Evolutionary conservation across 2,888 invertebrate genomes (phyloP), one percentile per base, ranked within the genome.

Genomic region (Tenthredo amoena): DNA sequence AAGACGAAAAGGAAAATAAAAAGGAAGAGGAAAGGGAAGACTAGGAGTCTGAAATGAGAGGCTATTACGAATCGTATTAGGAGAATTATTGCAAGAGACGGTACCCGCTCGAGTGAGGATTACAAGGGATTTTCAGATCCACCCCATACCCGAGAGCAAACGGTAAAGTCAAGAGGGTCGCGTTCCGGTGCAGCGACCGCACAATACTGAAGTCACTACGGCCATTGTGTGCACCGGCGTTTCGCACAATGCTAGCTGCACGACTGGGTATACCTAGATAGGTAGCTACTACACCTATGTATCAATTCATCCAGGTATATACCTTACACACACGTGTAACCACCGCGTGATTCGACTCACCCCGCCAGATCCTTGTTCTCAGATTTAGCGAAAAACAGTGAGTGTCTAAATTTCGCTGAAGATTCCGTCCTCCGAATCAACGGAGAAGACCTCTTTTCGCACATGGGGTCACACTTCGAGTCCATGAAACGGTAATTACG

Each of bases 61-160:
- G 77, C 40, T 81, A 81, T 81, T 81, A 81, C 81, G 7, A 40
- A 62, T 40, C 58, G 81, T 40, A 62, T 58, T 58, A 81, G 58
- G 40, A 81, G 62, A 31, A 81, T 81, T 62, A 62, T 40, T 2
- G 37, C n/a, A 40, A 62, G 21, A 37, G 81, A 47, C 77, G 77
- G 34, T 50, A 31, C 50, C 81, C 68, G 71, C 68, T 83, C 83
- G 81, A 76, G 82, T 84, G 86, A 88, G 91, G 90, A 91, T 91
- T 89, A 89, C 87, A 87, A 89, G 87, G 90, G 89, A 91, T 92
- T 92, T 91, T 88, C 88, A 89, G 89, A 88, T 81, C 86, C 79
- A 77, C 91, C 92, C 87, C 89, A 47, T 15, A 47, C 47, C 47
- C 47, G 3, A 47, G 12, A 47, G 88, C 85, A 86, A 87, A 86